Percentiles rank a stretch among this genome's conserved stretches.
Evolutionary conservation across 2,888 invertebrate species (phyloP).

Genomic region (Clunio marinus): DNA sequence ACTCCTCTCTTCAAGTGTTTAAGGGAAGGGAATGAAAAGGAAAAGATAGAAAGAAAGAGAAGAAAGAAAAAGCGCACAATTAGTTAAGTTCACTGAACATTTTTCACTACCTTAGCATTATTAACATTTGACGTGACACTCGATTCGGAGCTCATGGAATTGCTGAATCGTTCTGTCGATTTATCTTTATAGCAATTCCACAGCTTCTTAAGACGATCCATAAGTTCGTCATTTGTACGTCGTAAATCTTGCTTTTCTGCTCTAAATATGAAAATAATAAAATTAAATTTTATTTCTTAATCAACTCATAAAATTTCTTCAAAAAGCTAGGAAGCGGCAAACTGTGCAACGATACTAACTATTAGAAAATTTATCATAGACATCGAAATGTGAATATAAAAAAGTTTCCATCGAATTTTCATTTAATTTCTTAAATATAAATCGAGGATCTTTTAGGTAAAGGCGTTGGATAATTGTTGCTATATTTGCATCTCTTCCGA

Average conservation of each 20-base stretch:
- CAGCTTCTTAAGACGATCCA: conserved; percentile 49
- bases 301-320: conserved; percentile 12
- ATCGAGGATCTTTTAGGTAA: conserved; percentile 26
- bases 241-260: conserved; percentile 48
- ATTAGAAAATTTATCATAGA: not conserved
- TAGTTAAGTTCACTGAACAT: conserved; percentile 13
- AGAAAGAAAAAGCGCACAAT: conserved; percentile 33
- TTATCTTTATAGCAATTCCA: conserved; percentile 50
- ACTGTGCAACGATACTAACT: conserved; percentile 17
- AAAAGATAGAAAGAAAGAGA: conserved; percentile 39
- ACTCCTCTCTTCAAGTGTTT: conserved; percentile 48
- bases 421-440: conserved; percentile 34
- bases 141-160: conserved; percentile 31
- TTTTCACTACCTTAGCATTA: not conserved
- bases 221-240: conserved; percentile 49
- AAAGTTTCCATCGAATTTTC: conserved; percentile 18
- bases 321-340: conserved; percentile 11
- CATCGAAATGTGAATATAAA: too few relatives aligned
- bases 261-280: conserved; percentile 42
- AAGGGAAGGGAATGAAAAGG: conserved; percentile 19
- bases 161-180: conserved; percentile 40
- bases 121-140: conserved; percentile 26
- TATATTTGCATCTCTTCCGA: conserved; percentile 26
- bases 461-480: conserved; percentile 29
- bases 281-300: conserved; percentile 1